Percentiles rank a stretch among this genome's conserved stretches.
Conservation (phyloP, 2,888 invertebrate genomes). For the Phengaris arion region DNA sequence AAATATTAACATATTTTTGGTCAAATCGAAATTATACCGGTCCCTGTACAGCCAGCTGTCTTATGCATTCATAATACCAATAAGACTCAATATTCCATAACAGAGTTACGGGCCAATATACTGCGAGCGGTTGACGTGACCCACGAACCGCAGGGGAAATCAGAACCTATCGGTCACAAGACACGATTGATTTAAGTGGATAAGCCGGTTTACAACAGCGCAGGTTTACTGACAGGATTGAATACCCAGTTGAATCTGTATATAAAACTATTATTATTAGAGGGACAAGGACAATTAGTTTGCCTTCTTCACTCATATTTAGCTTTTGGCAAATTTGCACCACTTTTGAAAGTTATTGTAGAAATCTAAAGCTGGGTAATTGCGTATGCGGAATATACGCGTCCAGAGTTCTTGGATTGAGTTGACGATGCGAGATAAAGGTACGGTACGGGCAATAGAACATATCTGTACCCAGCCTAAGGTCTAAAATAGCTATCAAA, state of each 20-base stretch:
- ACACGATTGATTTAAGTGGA: conserved; percentile 23
- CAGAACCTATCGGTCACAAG: conserved; percentile 30
- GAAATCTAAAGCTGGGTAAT: no score
- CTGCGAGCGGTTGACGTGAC: conserved; percentile 25
- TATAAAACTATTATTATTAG: no score
- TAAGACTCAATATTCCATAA: conserved; percentile 24
- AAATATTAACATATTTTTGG: conserved; percentile 9
- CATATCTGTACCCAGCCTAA: no score
- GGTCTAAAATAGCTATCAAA: no score
- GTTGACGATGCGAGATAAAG: no score
- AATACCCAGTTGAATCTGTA: not conserved
- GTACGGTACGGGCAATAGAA: no score
- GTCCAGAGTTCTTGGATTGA: no score
- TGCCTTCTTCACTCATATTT: no score
- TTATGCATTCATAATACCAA: conserved; percentile 25
- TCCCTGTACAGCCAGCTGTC: not conserved
- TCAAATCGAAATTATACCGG: not conserved
- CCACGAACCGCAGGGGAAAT: conserved; percentile 34
- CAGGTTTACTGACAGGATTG: not conserved
- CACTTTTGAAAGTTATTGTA: no score
- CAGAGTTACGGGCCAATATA: conserved; percentile 24
- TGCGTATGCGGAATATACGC: no score
- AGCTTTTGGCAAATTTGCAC: no score
- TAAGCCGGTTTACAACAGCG: not conserved
- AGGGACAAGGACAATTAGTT: no score